Evolutionary conservation across 2,888 invertebrate species (phyloP).

Genomic region (Phalera bucephala): DNA sequence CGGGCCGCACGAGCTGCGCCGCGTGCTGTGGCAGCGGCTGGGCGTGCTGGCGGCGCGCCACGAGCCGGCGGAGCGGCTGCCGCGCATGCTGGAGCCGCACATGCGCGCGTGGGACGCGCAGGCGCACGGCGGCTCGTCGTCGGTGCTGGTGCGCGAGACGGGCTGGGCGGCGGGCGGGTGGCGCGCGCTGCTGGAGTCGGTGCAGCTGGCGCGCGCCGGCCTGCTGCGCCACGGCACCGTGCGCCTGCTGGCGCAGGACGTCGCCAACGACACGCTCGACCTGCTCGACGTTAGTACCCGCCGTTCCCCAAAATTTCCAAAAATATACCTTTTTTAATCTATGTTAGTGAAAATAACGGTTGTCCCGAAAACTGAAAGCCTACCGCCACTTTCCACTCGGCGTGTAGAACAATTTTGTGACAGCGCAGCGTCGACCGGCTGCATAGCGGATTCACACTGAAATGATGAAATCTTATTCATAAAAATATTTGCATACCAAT

Average conservation of each 20-base stretch:
- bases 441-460: too few relatives aligned
- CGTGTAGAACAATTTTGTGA: too few relatives aligned
- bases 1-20: slow-evolving; percentile 50
- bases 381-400: too few relatives aligned
- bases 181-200: slow-evolving; percentile 44
- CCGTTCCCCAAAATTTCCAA: too few relatives aligned
- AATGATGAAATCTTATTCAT: too few relatives aligned
- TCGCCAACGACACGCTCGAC: slow-evolving; percentile 12
- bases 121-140: slow-evolving; percentile 32
- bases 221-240: slow-evolving; percentile 56
- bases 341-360: too few relatives aligned
- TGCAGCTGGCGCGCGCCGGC: slow-evolving; percentile 53
- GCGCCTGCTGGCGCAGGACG: slow-evolving; percentile 28
- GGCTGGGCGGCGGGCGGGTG: slow-evolving; percentile 40
- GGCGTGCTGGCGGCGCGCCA: slow-evolving; percentile 28
- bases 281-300: slow-evolving; percentile 29
- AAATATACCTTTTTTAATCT: too few relatives aligned
- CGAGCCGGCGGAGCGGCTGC: slow-evolving; percentile 30
- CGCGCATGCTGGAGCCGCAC: slow-evolving; percentile 20
- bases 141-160: slow-evolving; percentile 45
- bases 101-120: slow-evolving; percentile 35
- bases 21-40: slow-evolving; percentile 55
- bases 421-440: too few relatives aligned
- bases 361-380: too few relatives aligned
- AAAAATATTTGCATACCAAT: too few relatives aligned